phyloP scores from a whole-genome alignment of 2,888 invertebrate species.

The Strigamia maritima region DNA sequence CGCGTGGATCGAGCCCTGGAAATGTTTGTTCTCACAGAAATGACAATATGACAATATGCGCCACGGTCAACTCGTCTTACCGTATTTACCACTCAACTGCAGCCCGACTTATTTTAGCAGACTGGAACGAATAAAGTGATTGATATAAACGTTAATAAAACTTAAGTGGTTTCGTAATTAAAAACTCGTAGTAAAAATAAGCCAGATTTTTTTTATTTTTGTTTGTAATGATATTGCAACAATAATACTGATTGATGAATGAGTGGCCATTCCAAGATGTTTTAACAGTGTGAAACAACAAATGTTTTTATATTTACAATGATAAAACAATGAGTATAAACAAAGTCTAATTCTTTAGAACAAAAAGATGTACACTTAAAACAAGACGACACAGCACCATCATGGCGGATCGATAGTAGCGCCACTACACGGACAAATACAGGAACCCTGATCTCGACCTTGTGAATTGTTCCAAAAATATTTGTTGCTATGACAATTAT shows the following conservation, averaged over 20 bases:
- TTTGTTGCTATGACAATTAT: too few species aligned
- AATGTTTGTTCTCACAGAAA: conserved; percentile 64
- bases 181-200: not conserved
- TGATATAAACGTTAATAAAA: not conserved
- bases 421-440: too few species aligned
- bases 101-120: conserved; percentile 67
- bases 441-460: too few species aligned
- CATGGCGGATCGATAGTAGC: too few species aligned
- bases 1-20: conserved; percentile 61
- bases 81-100: conserved; percentile 77
- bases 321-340: not conserved
- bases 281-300: not conserved
- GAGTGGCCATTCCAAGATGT: not conserved
- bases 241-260: not conserved
- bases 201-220: not conserved
- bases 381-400: too few species aligned
- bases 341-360: not conserved
- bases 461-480: too few species aligned
- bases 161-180: too few species aligned
- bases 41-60: conserved; percentile 58
- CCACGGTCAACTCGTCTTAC: conserved; percentile 85
- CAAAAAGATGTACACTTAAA: not conserved
- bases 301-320: conserved; percentile 2
- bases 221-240: not conserved
- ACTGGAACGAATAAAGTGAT: conserved; percentile 45